Base-by-base conservation (phyloP, 2,113 vertebrate genomes). In the Ailuropoda melanoleuca region DNA sequence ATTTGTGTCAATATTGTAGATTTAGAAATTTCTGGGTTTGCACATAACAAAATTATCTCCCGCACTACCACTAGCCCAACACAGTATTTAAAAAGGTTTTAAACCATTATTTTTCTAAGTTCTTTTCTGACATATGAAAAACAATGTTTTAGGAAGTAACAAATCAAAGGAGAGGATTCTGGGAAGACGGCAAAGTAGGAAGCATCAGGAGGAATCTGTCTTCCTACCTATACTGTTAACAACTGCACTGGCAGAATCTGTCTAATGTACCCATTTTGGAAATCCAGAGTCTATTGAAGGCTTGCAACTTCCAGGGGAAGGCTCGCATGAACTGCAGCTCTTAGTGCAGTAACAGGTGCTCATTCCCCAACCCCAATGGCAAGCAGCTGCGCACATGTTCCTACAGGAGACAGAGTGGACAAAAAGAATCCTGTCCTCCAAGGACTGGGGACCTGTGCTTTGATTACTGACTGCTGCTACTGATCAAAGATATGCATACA, bases 11-110 rank as follows among this genome's bases (percentile, higher is more conserved):
- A 70, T 55, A 88, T 4, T 66, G 5, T 62, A 56, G 77, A 89
- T 39, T 90, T 56, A 68, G 50, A 92, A 96, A 68, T 95, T 90
- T 81, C 84, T 62, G 31, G 19, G 55, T 84, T 87, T 19, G 56
- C 72, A 92, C 4, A 24, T 96, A 70, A 80, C 74, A 95, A 93
- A 93, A 92, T 84, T 55, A 96, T 80, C 46, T 93, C 24, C 88
- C 8, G 78, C 18, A 66, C 19, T 23, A 88, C 37, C 86, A 50
- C 18, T 4, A 90, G 90, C 68, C 29, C 37, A 90, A 17, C 34
- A 64, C 34, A 89, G 50, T 83, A 93, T 83, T 82, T 34, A 87
- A 77, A 70, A 62, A 72, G 39, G 21, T 56, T 80, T 68, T 46
- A 89, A 89, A 56, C 82, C 8, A 75, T 56, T 37, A 39, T 83